Conservation (phyloP, 2,113 vertebrate genomes). For the Nibea coibor region DNA sequence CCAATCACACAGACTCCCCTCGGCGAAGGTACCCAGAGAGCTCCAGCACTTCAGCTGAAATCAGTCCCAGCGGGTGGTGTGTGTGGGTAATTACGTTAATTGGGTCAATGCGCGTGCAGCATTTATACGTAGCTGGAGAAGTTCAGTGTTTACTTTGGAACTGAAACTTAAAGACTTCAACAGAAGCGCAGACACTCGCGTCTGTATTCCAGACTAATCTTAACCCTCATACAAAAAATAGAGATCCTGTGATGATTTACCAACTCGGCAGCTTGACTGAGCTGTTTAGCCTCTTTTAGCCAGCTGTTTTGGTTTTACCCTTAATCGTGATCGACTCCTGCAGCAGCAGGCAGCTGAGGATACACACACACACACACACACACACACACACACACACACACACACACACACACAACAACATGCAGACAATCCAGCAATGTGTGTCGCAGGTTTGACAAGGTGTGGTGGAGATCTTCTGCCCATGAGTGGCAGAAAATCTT, state of each 20-base stretch:
- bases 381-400: too few relatives aligned
- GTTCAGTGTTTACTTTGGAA: conserved; percentile 35
- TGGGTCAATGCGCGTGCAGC: conserved; percentile 59
- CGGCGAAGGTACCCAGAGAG: conserved; percentile 33
- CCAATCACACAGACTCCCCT: conserved; percentile 44
- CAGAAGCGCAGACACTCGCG: not conserved
- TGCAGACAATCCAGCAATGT: too few relatives aligned
- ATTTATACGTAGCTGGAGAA: conserved; percentile 35
- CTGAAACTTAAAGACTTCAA: not conserved
- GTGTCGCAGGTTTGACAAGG: not conserved
- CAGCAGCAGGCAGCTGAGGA: not conserved
- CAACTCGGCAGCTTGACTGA: not conserved
- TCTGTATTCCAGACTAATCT: not conserved
- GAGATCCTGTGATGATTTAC: not conserved
- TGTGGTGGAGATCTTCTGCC: not conserved
- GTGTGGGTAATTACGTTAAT: conserved; percentile 62
- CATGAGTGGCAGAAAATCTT: not conserved
- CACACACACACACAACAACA: too few relatives aligned
- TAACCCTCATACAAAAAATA: too few relatives aligned
- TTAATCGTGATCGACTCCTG: not conserved
- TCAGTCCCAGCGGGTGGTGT: conserved; percentile 43
- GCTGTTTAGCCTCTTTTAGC: not conserved
- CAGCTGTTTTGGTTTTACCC: not conserved
- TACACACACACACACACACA: too few relatives aligned
- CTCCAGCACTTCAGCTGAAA: conserved; percentile 36